Base-by-base conservation (phyloP, 2,888 invertebrate species). In the Luffia ferchaultella region DNA sequence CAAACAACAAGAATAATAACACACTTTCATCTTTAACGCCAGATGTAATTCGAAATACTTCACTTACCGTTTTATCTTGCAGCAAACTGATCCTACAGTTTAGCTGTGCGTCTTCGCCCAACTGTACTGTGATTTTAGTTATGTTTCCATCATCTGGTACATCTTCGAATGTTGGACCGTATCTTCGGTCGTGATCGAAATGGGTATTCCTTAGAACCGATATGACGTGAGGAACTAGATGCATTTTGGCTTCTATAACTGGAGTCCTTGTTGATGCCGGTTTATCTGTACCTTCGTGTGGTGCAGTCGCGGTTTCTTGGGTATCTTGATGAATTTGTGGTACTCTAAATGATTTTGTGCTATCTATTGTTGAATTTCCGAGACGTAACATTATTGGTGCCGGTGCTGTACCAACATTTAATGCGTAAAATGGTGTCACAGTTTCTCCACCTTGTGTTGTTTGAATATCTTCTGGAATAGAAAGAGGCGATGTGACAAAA, bases 41-140 rank as follows among this genome's bases (percentile, higher is more conserved):
- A n/a, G n/a, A n/a, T n/a, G n/a, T n/a, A n/a, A n/a, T n/a, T n/a
- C n/a, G n/a, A n/a, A n/a, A n/a, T n/a, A n/a, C n/a, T n/a, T n/a
- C 1, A 63, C 89, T 87, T 64, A 91, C 91, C 75, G 90, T 91
- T 79, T 91, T 91, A 74, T 91, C 91, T 67, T 90, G 90, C 47
- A 91, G 83, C 56, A 91, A 76, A 60, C 90, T 90, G 67, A 91
- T 91, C 67, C 89, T 87, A 71, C 92, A 92, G 70, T 92, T 90
- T 57, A 92, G 76, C 64, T 88, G 87, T 45, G 90, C 90, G 53
- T 88, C 90, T 55, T 89, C 90, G 1, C 91, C 91, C 50, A 90
- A 84, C 62, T 91, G 91, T 18, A 91, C 90, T 1, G 91, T 92
- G 50, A 91, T 87, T 64, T 90, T 91, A 45, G 89, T 87, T 16